phyloP scores from a whole-genome alignment of 2,113 vertebrate species.

The Artemisiospiza belli region DNA sequence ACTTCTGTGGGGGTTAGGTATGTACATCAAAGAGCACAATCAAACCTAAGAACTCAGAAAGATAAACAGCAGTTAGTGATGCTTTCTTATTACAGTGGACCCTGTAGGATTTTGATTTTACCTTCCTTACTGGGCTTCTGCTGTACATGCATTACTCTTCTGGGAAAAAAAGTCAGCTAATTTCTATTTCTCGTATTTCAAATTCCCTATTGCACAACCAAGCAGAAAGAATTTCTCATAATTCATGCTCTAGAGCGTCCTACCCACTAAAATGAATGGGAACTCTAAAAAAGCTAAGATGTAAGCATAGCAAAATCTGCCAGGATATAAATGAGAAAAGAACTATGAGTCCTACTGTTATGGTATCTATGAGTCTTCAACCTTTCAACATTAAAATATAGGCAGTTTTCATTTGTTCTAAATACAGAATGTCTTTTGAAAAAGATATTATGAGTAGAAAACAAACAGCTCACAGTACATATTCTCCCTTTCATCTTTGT shows the following conservation, averaged over 20 bases:
- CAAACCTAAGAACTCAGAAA: background rate
- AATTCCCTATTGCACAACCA: background rate
- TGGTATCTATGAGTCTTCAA: background rate
- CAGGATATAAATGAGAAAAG: background rate
- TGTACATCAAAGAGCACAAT: background rate
- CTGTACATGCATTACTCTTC: background rate
- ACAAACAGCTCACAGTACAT: background rate
- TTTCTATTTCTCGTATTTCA: background rate
- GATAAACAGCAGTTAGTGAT: background rate
- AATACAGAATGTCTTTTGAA: background rate
- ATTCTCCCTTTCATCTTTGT: conserved; percentile 47
- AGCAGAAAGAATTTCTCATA: background rate
- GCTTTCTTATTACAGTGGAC: background rate
- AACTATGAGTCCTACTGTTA: background rate
- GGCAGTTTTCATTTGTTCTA: conserved; percentile 2
- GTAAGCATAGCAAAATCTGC: conserved; percentile 16
- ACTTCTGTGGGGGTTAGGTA: background rate
- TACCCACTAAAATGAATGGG: conserved; percentile 7
- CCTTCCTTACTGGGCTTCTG: background rate
- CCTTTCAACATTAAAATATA: background rate
- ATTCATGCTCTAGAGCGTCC: background rate
- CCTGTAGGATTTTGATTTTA: background rate
- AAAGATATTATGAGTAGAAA: background rate
- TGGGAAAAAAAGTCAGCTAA: background rate
- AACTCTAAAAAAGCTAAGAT: conserved; percentile 19